Evolutionary conservation across 1,140 invertebrate species (phyloP).

Genomic region (Ladona fulva): DNA sequence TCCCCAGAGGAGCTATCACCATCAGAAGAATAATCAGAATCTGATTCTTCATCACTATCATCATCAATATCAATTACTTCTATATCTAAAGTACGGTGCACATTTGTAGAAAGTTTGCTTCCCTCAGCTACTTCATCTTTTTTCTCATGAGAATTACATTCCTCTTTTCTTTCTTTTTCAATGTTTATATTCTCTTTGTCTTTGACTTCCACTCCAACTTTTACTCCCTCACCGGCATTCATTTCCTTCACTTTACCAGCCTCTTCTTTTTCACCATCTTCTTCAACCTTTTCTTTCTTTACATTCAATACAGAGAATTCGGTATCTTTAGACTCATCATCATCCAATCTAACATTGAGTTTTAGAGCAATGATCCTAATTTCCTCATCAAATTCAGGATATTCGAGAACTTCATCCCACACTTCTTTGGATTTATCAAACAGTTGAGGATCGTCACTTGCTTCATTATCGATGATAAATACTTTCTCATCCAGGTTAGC

Average conservation of each 20-base stretch:
- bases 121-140: no score
- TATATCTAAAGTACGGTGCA: not conserved
- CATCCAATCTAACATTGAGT: not conserved
- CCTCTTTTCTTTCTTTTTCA: conserved; percentile 14
- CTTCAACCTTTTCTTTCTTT: conserved; percentile 44
- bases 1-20: conserved; percentile 36
- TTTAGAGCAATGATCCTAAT: not conserved
- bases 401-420: not conserved
- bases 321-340: no score
- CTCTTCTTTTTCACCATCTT: conserved; percentile 48
- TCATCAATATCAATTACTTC: conserved; percentile 20
- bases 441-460: not conserved
- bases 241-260: conserved; percentile 32
- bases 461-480: not conserved
- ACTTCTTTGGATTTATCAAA: not conserved
- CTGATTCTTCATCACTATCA: conserved; percentile 29
- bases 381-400: not conserved
- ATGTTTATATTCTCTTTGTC: conserved; percentile 17
- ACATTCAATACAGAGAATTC: conserved; percentile 25
- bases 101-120: no score
- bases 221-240: conserved; percentile 20
- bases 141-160: not conserved
- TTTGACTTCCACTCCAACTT: conserved; percentile 16
- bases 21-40: conserved; percentile 27
- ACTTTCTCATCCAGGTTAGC: not conserved